Conservation (phyloP, 1,140 invertebrate genomes). For the Neodiprion lecontei region DNA sequence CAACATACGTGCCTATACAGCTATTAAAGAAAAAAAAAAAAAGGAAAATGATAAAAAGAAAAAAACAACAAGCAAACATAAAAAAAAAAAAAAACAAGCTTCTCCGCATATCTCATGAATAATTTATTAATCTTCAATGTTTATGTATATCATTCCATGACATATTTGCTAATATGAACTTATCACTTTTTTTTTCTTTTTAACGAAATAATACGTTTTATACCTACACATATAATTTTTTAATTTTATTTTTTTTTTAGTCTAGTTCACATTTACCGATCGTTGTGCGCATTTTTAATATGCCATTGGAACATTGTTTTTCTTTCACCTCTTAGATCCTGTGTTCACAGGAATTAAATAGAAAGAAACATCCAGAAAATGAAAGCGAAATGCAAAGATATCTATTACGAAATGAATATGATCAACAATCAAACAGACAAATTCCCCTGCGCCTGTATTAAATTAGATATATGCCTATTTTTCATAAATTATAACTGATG, state of each 20-base stretch:
- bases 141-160: too few relatives aligned
- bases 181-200: not conserved
- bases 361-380: not conserved
- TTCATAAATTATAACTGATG: too few relatives aligned
- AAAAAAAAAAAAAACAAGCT: not conserved
- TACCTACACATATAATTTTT: not conserved
- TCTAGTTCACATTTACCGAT: not conserved
- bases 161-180: not conserved
- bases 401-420: not conserved
- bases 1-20: too few relatives aligned
- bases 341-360: constrained; percentile 56
- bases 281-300: not conserved
- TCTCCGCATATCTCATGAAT: too few relatives aligned
- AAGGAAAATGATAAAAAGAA: not conserved
- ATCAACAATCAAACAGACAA: too few relatives aligned
- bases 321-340: constrained; percentile 41
- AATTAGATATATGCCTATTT: too few relatives aligned
- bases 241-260: not conserved
- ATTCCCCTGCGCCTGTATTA: too few relatives aligned
- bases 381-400: not conserved
- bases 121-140: too few relatives aligned
- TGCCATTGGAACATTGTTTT: constrained; percentile 3
- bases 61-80: not conserved
- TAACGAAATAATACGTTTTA: not conserved
- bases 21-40: not conserved